Evolutionary conservation across 2,797 vertebrate species (phyloP).

Genomic region (Bufotes viridis): DNA sequence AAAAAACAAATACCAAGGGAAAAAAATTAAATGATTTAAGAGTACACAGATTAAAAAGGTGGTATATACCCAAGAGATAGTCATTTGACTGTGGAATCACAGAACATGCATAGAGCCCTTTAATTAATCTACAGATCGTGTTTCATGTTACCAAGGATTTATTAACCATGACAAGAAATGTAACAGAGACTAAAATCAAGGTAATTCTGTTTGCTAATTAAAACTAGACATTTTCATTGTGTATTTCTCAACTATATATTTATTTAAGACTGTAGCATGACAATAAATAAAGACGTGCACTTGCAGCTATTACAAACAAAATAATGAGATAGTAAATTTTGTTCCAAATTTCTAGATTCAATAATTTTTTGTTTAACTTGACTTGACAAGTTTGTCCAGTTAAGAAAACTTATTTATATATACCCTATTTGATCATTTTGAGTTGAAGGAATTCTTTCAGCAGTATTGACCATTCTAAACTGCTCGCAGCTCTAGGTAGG

Average conservation of each 20-base stretch:
- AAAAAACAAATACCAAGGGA: slow-evolving; percentile 53
- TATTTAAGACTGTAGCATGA: background rate
- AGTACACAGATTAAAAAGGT: slow-evolving; percentile 62
- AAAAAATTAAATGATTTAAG: slow-evolving; percentile 53
- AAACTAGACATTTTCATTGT: slow-evolving; percentile 57
- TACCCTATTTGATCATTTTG: background rate
- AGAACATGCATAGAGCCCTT: slow-evolving; percentile 60
- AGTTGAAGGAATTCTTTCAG: no score
- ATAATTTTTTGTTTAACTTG: background rate
- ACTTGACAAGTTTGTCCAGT: background rate
- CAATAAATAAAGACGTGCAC: background rate
- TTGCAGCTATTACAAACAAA: background rate
- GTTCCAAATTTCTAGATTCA: background rate
- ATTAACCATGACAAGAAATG: slow-evolving; percentile 70
- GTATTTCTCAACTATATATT: slow-evolving; percentile 23
- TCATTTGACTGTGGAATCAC: slow-evolving; percentile 63
- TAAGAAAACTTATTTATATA: background rate
- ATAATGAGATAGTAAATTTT: slow-evolving; percentile 4
- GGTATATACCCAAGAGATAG: slow-evolving; percentile 56
- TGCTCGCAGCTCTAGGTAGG: no score
- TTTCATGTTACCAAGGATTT: slow-evolving; percentile 66
- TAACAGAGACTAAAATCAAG: slow-evolving; percentile 68
- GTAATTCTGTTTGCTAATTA: slow-evolving; percentile 62
- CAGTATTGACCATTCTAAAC: no score
- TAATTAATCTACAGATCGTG: slow-evolving; percentile 67